Evolutionary conservation across 2,113 vertebrate genomes (phyloP).

Genomic region (Puffinus mauretanicus): DNA sequence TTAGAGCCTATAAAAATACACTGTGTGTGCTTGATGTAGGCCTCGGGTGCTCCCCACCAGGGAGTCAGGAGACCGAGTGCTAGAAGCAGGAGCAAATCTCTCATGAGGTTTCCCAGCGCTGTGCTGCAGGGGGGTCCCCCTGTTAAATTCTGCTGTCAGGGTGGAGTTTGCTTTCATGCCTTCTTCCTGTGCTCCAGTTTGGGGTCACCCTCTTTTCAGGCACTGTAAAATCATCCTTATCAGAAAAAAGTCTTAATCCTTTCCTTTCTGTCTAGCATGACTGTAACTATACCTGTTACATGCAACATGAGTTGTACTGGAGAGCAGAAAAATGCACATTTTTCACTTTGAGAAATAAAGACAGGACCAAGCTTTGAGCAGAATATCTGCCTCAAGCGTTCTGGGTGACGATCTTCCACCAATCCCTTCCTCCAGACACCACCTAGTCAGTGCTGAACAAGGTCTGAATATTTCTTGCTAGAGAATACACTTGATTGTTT

Average conservation of each 20-base stretch:
- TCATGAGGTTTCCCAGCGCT: not conserved
- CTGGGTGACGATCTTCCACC: not conserved
- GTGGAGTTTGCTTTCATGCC: not conserved
- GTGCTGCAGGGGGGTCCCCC: accelerated
- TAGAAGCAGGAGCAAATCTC: not conserved
- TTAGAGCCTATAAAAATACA: not conserved
- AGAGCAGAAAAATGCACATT: not conserved
- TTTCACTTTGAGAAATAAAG: not conserved
- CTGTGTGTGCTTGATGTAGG: no score
- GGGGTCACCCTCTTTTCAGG: not conserved
- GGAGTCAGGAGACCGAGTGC: not conserved
- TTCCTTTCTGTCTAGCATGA: not conserved
- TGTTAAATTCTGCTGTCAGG: not conserved
- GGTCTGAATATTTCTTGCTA: not conserved
- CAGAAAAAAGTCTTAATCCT: not conserved
- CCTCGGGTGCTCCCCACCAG: accelerated
- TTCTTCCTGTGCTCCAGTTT: not conserved
- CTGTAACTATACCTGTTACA: not conserved
- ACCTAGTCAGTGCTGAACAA: not conserved
- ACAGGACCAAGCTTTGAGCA: not conserved
- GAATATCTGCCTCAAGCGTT: not conserved
- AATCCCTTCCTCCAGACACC: not conserved
- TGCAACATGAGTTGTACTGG: not conserved
- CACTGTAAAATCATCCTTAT: not conserved
- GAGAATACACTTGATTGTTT: not conserved